Conservation (phyloP, 2,888 invertebrate species). For the Rhagonycha lutea region DNA sequence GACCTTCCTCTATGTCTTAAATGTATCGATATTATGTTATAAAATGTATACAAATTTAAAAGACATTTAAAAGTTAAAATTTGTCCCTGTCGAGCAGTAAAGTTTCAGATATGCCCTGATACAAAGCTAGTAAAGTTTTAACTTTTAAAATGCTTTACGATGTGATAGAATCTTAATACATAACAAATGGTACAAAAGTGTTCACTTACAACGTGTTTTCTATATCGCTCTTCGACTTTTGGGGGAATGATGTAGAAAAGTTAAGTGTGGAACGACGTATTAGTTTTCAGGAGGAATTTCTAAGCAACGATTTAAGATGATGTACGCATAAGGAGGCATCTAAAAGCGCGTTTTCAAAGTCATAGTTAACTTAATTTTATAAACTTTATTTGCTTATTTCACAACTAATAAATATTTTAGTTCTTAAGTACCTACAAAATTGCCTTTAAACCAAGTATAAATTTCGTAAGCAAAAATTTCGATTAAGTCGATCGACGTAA, state of each 20-base stretch:
- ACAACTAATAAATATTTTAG: slow-evolving; percentile 13
- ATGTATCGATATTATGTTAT: neutral
- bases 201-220: neutral
- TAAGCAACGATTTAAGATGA: slow-evolving; percentile 5
- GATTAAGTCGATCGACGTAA: slow-evolving; percentile 13
- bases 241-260: neutral
- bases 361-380: slow-evolving; percentile 16
- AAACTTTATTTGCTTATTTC: slow-evolving; percentile 13
- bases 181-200: neutral
- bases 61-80: slow-evolving; percentile 16
- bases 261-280: neutral
- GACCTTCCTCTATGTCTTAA: too few relatives aligned
- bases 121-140: slow-evolving; percentile 33
- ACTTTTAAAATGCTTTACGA: slow-evolving; percentile 37
- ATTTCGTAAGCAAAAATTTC: neutral
- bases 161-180: slow-evolving; percentile 33
- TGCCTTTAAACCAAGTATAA: neutral
- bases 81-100: slow-evolving; percentile 32
- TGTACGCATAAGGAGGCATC: neutral
- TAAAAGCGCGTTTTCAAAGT: slow-evolving; percentile 13
- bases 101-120: slow-evolving; percentile 23
- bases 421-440: slow-evolving; percentile 7
- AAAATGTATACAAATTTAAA: neutral
- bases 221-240: neutral
- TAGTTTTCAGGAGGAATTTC: neutral